phyloP scores from a whole-genome alignment of 2,888 invertebrate species.

The Chirona hameri region DNA sequence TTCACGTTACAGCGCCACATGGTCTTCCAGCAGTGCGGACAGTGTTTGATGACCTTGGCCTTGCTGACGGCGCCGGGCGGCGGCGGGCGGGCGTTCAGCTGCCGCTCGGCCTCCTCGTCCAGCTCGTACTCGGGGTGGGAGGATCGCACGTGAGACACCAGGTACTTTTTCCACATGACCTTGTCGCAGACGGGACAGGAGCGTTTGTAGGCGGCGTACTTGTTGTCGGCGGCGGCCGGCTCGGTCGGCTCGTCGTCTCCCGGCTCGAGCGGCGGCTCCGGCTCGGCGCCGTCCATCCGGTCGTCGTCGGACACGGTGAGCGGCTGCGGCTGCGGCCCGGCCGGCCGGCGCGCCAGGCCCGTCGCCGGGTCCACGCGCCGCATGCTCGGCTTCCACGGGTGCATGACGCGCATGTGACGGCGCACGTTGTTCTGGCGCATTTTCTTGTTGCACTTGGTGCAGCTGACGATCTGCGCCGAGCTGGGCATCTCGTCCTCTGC shows the following conservation, averaged over 20 bases:
- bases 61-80: not conserved
- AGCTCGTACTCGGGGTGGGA: not conserved
- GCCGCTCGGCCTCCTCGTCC: not conserved
- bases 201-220: constrained; percentile 27
- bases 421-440: constrained; percentile 31
- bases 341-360: not conserved
- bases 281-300: not conserved
- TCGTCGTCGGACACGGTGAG: not conserved
- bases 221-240: not conserved
- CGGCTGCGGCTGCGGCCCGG: not conserved
- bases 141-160: constrained; percentile 6
- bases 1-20: constrained; percentile 30
- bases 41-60: constrained; percentile 6
- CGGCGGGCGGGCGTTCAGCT: not conserved
- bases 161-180: constrained; percentile 25
- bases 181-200: constrained; percentile 1
- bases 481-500: not conserved
- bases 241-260: not conserved
- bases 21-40: constrained; percentile 28
- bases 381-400: constrained; percentile 11
- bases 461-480: not conserved
- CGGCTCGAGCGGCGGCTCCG: not conserved
- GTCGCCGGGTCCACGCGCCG: constrained; percentile 3
- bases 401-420: constrained; percentile 29
- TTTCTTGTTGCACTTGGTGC: constrained; percentile 24